Conservation (phyloP, 2,797 vertebrate genomes). For the Leptoclinus maculatus region DNA sequence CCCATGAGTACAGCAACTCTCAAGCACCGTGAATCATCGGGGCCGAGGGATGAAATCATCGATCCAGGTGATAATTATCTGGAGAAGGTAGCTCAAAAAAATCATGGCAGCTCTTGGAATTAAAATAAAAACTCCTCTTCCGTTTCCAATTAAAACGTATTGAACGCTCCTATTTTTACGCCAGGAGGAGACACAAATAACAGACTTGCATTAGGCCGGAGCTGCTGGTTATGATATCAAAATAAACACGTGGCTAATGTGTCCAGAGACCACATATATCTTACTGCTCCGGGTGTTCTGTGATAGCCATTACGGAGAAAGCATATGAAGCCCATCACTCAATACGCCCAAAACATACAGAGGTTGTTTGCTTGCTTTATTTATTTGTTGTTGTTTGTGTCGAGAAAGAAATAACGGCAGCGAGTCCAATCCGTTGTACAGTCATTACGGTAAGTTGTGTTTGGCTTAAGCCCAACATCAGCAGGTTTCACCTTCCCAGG, state of each 20-base stretch:
- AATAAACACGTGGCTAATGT: neutral
- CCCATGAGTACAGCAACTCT: constrained; percentile 32
- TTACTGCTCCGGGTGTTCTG: constrained; percentile 8
- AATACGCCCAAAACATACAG: neutral
- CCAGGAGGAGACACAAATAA: neutral
- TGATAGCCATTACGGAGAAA: constrained; percentile 13
- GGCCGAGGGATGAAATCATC: constrained; percentile 38
- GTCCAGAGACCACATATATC: neutral
- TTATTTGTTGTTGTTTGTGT: neutral
- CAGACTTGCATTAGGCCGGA: neutral
- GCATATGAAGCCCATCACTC: constrained; percentile 19
- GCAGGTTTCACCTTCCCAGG: constrained; percentile 7
- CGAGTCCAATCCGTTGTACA: neutral
- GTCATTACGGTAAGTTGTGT: neutral
- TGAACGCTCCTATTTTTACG: neutral
- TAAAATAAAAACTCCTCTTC: constrained; percentile 39
- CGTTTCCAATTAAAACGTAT: constrained; percentile 36
- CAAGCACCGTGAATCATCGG: constrained; percentile 21
- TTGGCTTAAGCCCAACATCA: constrained; percentile 10
- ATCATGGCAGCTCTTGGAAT: constrained; percentile 34
- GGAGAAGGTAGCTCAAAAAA: constrained; percentile 42
- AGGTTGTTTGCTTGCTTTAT: neutral
- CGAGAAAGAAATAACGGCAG: neutral
- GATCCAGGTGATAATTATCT: constrained; percentile 59
- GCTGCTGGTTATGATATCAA: constrained; percentile 3